These are phyloP conservation scores for Drosophila asahinai DNA, from an alignment of 1,140 invertebrate genomes.

Conservation along the genomic window DNA sequence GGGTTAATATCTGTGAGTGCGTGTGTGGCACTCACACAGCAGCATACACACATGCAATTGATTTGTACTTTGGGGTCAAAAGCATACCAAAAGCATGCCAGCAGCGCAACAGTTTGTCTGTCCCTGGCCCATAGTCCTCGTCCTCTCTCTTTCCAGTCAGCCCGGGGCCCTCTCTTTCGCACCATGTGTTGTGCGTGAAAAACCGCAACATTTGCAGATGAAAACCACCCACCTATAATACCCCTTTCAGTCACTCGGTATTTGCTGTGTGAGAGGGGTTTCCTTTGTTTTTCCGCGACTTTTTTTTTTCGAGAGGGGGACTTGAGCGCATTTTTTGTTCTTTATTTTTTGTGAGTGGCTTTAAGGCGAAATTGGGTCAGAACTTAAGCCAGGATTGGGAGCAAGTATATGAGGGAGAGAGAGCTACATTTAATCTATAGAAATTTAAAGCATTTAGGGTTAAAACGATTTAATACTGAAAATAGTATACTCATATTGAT, in stretches of 20 bases:
- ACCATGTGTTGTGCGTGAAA: constrained; percentile 34
- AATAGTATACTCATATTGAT: too few species aligned
- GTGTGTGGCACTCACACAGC: constrained; percentile 34
- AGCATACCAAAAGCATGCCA: constrained; percentile 64
- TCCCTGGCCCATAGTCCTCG: constrained; percentile 10
- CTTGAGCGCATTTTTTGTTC: constrained; percentile 11
- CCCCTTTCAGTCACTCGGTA: constrained; percentile 1
- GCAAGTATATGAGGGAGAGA: background rate
- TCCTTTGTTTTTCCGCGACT: constrained; percentile 23
- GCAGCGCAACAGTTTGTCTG: constrained; percentile 65
- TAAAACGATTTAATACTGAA: too few species aligned
- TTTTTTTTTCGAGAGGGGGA: constrained; percentile 13
- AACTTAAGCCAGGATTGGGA: constrained; percentile 24
- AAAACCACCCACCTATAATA: constrained; percentile 10
- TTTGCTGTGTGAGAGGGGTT: background rate
- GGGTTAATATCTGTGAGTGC: constrained; percentile 29
- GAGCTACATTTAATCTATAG: background rate
- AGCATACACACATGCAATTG: constrained; percentile 70
- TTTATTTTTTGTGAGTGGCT: constrained; percentile 23
- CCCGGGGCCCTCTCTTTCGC: background rate
- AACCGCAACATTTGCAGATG: constrained; percentile 70
- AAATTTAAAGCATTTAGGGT: background rate
- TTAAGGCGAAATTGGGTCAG: constrained; percentile 32
- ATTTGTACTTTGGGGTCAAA: constrained; percentile 82
- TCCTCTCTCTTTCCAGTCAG: background rate